Base-by-base conservation (phyloP, 35 echinoderm and acorn worm species). In the Amphiura filiformis region DNA sequence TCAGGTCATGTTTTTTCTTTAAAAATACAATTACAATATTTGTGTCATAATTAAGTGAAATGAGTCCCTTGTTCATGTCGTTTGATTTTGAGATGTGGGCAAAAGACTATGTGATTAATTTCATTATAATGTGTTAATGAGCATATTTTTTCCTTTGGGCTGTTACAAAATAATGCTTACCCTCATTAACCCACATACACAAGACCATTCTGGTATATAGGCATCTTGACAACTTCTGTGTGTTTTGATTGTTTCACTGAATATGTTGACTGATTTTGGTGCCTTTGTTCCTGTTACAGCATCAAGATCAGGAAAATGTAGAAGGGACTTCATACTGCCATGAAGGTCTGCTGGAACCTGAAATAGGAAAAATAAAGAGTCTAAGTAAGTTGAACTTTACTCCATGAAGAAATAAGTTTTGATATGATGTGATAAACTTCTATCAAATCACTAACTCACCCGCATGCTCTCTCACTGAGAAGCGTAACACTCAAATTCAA, bases 321-420 rank as follows among this genome's bases (percentile, higher is more conserved):
- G 47, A 5, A 98, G 85, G 32, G 96, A 98, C 83, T 98, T 98
- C 86, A 98, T 92, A 76, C 92, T 98, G 5, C 87, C 26, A 84
- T 98, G 93, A 17, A 98, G 81, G 81, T 98, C 96, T 47, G 87
- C 86, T 39, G 91, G 86, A 56, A 92, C 93, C 96, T 98, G 39
- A 9, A 47, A 47, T 17, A 47, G 31, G 75, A 65, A 86, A 35
- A 57, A 47, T 4, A 47, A 17, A 47, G 4, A 17, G 41, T 47
- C 17, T 47, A n/a, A n/a, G n/a, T n/a, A n/a, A n/a, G n/a, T n/a
- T n/a, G n/a, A n/a, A n/a, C n/a, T n/a, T n/a, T n/a, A n/a, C n/a
- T n/a, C n/a, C n/a, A n/a, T n/a, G n/a, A n/a, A n/a, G n/a, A n/a
- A n/a, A n/a, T n/a, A n/a, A n/a, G n/a, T n/a, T n/a, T n/a, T n/a